A percentile compares a stretch with the other conserved stretches of the same genome.
Evolutionary conservation across 2,888 invertebrate genomes (phyloP).

Genomic region (Lochmaea crataegi): DNA sequence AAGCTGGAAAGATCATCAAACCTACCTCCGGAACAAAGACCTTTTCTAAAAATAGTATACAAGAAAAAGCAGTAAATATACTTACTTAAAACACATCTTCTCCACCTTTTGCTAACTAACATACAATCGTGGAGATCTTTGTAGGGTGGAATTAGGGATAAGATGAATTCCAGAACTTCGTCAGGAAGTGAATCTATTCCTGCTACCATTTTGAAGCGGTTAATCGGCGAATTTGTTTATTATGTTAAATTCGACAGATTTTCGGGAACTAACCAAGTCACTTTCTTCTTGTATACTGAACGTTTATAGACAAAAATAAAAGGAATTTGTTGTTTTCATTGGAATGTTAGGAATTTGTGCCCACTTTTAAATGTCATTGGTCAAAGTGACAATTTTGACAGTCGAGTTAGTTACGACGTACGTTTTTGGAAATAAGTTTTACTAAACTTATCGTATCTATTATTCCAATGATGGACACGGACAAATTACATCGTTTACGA

Average conservation of each 20-base stretch:
- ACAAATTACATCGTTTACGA: background rate
- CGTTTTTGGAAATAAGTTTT: background rate
- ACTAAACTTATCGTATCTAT: background rate
- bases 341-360: slow-evolving; percentile 25
- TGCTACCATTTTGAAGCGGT: slow-evolving; percentile 33
- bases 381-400: slow-evolving; percentile 17
- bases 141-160: slow-evolving; percentile 90
- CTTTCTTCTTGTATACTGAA: slow-evolving; percentile 1
- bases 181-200: slow-evolving; percentile 84
- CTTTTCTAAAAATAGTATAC: slow-evolving; percentile 43
- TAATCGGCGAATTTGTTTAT: background rate
- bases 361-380: slow-evolving; percentile 30
- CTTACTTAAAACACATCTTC: slow-evolving; percentile 85
- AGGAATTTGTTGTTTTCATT: slow-evolving; percentile 25
- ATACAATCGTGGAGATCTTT: slow-evolving; percentile 88
- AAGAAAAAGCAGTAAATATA: slow-evolving; percentile 50
- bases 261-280: background rate
- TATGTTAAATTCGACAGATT: background rate
- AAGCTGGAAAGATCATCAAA: slow-evolving; percentile 27
- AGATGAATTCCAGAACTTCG: slow-evolving; percentile 92
- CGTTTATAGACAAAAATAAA: slow-evolving; percentile 23
- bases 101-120: slow-evolving; percentile 90
- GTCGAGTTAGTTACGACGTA: background rate
- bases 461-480: background rate
- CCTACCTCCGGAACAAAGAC: slow-evolving; percentile 30